Percentiles rank a stretch among this genome's conserved stretches.
phyloP scores from a whole-genome alignment of 2,113 vertebrate species.

The Callaeas wilsoni region DNA sequence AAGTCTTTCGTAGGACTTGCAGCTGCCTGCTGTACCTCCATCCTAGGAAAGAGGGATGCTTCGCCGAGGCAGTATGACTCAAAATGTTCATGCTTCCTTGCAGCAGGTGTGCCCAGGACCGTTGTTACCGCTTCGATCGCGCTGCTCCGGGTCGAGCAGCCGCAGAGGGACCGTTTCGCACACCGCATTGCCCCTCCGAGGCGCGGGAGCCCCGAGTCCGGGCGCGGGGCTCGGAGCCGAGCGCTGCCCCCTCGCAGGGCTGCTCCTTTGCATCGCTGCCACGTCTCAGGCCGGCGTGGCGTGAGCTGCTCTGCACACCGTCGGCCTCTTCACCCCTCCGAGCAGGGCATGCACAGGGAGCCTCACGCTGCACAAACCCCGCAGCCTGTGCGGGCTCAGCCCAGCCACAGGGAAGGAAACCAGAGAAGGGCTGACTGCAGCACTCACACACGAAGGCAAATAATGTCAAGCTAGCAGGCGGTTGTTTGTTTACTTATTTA shows the following conservation, averaged over 20 bases:
- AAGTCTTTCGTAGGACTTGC: background rate
- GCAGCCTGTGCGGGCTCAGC: background rate
- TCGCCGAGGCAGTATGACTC: background rate
- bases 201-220: no score
- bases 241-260: background rate
- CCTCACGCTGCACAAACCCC: background rate
- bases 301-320: background rate
- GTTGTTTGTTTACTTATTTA: background rate
- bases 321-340: background rate
- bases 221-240: no score
- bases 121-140: background rate
- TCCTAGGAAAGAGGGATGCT: background rate
- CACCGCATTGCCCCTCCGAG: no score
- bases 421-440: background rate
- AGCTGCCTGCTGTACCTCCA: background rate
- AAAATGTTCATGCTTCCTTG: background rate
- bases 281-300: accelerated
- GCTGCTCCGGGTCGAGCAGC: background rate
- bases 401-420: background rate
- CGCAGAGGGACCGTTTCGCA: background rate
- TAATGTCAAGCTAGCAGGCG: background rate
- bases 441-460: background rate
- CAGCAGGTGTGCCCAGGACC: background rate
- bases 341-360: background rate
- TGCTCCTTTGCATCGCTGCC: background rate